Percentiles rank a stretch among this genome's conserved stretches.
phyloP scores from a whole-genome alignment of 2,797 vertebrate genomes.

The Setipinna tenuifilis region DNA sequence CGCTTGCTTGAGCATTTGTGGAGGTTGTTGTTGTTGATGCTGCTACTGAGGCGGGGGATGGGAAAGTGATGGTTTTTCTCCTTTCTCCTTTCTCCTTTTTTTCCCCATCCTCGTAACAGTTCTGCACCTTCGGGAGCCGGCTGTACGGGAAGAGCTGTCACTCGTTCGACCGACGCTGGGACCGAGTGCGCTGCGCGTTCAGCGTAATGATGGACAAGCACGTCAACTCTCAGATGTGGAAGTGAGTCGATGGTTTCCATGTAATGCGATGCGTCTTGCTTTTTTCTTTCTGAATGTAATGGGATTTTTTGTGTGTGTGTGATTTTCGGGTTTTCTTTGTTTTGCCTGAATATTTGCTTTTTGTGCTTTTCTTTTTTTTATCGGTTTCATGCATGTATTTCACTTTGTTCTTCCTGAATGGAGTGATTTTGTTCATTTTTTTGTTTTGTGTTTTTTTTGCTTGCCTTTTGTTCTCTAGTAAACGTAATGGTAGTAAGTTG shows the following conservation, averaged over 20 bases:
- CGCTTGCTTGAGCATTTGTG: conserved; percentile 26
- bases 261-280: background rate
- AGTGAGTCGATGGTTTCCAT: conserved; percentile 77
- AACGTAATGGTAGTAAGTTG: background rate
- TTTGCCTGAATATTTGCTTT: background rate
- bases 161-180: conserved; percentile 94
- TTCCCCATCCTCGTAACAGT: conserved; percentile 67
- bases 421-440: background rate
- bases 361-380: background rate
- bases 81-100: background rate
- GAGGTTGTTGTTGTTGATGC: background rate
- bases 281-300: background rate
- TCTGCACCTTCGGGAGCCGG: conserved; percentile 97
- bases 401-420: background rate
- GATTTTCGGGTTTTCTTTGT: background rate
- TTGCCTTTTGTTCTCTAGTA: background rate
- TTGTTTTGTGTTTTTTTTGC: background rate
- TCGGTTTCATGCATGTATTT: background rate
- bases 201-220: conserved; percentile 97
- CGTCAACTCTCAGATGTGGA: conserved; percentile 97
- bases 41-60: background rate
- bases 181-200: conserved; percentile 89
- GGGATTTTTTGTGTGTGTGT: background rate
- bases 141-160: conserved; percentile 94
- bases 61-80: background rate